phyloP scores from a whole-genome alignment of 2,113 vertebrate genomes.

The Uropsilus gracilis region DNA sequence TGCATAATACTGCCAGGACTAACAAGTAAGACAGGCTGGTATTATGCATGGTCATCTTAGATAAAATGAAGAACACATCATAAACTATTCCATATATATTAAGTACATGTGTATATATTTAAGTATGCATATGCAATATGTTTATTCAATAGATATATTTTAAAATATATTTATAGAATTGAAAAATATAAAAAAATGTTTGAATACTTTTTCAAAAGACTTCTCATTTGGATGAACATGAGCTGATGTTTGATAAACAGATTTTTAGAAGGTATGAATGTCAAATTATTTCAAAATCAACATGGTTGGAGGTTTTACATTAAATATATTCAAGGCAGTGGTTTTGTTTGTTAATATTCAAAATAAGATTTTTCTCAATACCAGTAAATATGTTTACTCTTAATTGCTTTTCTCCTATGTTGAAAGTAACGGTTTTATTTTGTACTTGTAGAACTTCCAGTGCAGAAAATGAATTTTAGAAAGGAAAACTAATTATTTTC shows the following conservation, averaged over 20 bases:
- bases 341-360: slow-evolving; percentile 11
- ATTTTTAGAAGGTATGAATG: not conserved
- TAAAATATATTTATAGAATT: not conserved
- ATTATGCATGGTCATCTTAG: not conserved
- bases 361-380: not conserved
- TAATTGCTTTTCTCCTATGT: not conserved
- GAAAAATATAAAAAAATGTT: not conserved
- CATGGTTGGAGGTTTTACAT: not conserved
- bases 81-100: not conserved
- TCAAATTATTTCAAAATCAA: not conserved
- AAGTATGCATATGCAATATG: not conserved
- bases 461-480: not conserved
- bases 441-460: not conserved
- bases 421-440: slow-evolving; percentile 12
- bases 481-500: not conserved
- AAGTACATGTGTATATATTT: not conserved
- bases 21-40: not conserved
- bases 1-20: not conserved
- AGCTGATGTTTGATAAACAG: not conserved
- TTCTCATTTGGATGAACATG: not conserved
- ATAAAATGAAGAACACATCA: not conserved
- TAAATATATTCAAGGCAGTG: not conserved
- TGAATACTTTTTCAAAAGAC: not conserved
- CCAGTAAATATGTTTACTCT: not conserved
- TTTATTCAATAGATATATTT: not conserved